Evolutionary conservation across 1,140 invertebrate species (phyloP), one percentile per base, ranked within the genome.

Genomic region (Euura saliciscinereae): DNA sequence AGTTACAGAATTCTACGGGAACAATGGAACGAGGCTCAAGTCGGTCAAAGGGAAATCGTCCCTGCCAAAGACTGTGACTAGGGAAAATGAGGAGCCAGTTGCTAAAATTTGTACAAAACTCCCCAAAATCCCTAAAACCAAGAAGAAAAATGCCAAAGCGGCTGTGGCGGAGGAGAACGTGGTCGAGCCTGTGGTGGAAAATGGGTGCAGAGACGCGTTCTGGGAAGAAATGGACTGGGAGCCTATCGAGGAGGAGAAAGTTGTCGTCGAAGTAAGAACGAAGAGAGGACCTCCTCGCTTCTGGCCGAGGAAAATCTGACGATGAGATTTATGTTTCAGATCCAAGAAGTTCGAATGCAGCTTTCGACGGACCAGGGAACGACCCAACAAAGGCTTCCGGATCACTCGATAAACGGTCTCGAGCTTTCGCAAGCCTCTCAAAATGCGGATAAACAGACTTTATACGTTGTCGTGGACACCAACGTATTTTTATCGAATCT

Each of bases 221-320:
- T 78, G 77, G 45, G 86, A 87, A 71, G 79, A 85, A 77, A 87
- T 87, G 86, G 86, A 87, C 42, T 87, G 86, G 86, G 84, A 86
- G 74, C 81, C 85, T 4, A 81, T 85, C 71, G 81, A 84, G 73
- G 81, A 83, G 65, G 85, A 86, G 64, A 78, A 81, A 66, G 82
- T 86, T 70, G 77, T 82, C 44, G 71, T 74, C 8, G 84, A 87
- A 71, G 83, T 84, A 71, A 59, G 13, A 11, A 59, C 5, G 13
- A 59, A 11, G 51, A 45, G 13, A 13, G 45, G 10, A 71, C 64
- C 28, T 71, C 43, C n/a, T 2, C 8, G 43, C 8, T 45, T 6
- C 42, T 42, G 7, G n/a, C 64, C 42, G 28, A 13, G 10, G 45
- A n/a, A 59, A 5, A 51, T 45, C 13, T 59, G 13, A 64, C 42